Evolutionary conservation across 2,113 vertebrate genomes (phyloP).

Genomic region (Struthio camelus): DNA sequence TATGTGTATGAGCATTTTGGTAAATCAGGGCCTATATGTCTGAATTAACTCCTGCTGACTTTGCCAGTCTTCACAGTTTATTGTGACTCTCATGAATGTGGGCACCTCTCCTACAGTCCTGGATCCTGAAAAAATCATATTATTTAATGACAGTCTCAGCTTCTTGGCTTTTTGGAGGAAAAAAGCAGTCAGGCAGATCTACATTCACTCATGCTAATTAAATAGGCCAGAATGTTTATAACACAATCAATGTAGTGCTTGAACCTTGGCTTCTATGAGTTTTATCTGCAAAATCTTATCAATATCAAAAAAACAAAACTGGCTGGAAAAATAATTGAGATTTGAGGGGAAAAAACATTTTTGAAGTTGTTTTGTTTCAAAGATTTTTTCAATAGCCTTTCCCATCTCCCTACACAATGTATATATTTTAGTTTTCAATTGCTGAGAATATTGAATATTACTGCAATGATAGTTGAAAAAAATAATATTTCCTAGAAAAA

Average conservation of each 20-base stretch:
- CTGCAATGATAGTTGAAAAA: not conserved
- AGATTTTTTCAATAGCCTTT: not conserved
- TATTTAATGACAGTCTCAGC: not conserved
- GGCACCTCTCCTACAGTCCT: not conserved
- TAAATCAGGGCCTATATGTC: not conserved
- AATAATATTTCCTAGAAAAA: not conserved
- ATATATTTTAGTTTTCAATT: not conserved
- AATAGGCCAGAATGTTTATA: not conserved
- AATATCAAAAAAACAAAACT: not conserved
- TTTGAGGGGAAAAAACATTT: not conserved
- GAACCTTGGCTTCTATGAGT: not conserved
- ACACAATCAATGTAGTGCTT: not conserved
- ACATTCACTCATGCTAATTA: not conserved
- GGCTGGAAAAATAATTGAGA: not conserved
- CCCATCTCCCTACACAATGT: not conserved
- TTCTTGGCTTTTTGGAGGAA: accelerated
- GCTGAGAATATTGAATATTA: not conserved
- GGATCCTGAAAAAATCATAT: not conserved
- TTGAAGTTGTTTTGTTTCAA: not conserved
- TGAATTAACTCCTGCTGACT: not conserved
- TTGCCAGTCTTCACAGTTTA: not conserved
- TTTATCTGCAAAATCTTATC: not conserved
- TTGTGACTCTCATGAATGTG: accelerated
- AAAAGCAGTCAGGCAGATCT: not conserved
- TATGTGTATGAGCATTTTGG: not conserved